Percentiles rank a stretch among this genome's conserved stretches.
These are phyloP conservation scores for Chymomyza amoena DNA, from an alignment of 2,888 invertebrate genomes.

Conservation along the genomic window DNA sequence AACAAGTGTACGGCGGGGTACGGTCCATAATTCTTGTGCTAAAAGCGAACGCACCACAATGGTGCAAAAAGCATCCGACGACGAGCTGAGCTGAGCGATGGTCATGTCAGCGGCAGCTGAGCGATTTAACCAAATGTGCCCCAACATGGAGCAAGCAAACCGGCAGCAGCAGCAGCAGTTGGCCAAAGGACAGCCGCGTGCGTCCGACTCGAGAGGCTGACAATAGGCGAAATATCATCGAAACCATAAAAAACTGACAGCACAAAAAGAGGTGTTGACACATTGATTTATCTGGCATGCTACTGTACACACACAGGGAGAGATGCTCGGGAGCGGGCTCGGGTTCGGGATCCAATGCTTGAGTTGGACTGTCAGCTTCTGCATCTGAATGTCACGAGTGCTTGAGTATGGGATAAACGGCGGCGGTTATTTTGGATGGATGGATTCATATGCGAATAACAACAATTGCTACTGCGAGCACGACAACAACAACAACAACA, in stretches of 20 bases:
- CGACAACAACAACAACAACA: conserved; percentile 28
- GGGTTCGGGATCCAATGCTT: background rate
- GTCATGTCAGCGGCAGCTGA: conserved; percentile 48
- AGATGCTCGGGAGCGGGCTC: background rate
- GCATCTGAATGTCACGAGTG: background rate
- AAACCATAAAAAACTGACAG: conserved; percentile 78
- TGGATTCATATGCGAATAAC: conserved; percentile 58
- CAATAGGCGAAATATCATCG: conserved; percentile 78
- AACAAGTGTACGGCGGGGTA: conserved; percentile 16
- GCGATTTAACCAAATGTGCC: conserved; percentile 69
- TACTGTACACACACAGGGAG: conserved; percentile 62
- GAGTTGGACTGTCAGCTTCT: conserved; percentile 14
- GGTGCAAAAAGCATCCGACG: conserved; percentile 41
- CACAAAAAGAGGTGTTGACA: conserved; percentile 79
- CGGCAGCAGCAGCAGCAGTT: conserved; percentile 8
- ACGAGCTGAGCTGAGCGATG: conserved; percentile 40
- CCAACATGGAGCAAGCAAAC: conserved; percentile 46
- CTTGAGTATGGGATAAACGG: conserved; percentile 1
- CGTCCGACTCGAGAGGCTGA: conserved; percentile 48
- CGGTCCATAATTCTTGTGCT: conserved; percentile 72
- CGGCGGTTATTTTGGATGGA: conserved; percentile 43
- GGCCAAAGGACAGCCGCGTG: conserved; percentile 39
- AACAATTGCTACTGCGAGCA: background rate
- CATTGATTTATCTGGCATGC: conserved; percentile 79
- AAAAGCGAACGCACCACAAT: conserved; percentile 46